Evolutionary conservation across 1,140 invertebrate species (phyloP), one percentile per base, ranked within the genome.

Genomic region (Drosophila novamexicana): DNA sequence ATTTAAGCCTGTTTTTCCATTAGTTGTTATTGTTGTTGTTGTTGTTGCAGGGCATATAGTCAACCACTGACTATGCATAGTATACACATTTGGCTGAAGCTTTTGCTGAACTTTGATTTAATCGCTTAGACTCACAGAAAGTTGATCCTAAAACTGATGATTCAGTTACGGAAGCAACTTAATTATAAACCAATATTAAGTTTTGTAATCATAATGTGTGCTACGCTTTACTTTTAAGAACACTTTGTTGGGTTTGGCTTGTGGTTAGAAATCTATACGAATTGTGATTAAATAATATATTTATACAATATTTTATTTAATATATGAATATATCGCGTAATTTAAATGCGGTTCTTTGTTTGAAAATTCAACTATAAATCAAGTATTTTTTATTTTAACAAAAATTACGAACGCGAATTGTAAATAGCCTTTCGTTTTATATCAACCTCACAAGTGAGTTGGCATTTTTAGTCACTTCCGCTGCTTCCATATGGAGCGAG

Each of bases 381-480:
- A 5, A 29, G 22, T 29, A 6, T 10, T 52, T 22, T 29, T 1
- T 22, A 22, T 1, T 6, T 29, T 12, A 29, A 50, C 22, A 7
- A 10, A 1, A 44, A 8, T 7, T 2, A 7, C n/a, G 10, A 49
- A 29, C 12, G 22, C 1, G 36, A 49, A 49, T 29, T 29, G 45
- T 16, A 40, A 63, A 63, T 50, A 39, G 59, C 59, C 18, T 49
- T 61, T 22, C 3, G 22, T 22, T 22, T 61, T 6, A 40, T 39
- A 62, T 63, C 36, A 50, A 14, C 40, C 34, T 34, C 40, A 14
- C 40, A 34, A 34, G 29, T 44, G 54, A 40, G 22, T 57, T 42
- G 54, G 54, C 29, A 58, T 45, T 58, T 44, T 10, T 16, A 34
- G 8, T 45, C 12, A 58, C 56, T 44, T 58, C 56, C 56, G 56